phyloP scores from a whole-genome alignment of 2,113 vertebrate genomes.

The Vulpes lagopus region DNA sequence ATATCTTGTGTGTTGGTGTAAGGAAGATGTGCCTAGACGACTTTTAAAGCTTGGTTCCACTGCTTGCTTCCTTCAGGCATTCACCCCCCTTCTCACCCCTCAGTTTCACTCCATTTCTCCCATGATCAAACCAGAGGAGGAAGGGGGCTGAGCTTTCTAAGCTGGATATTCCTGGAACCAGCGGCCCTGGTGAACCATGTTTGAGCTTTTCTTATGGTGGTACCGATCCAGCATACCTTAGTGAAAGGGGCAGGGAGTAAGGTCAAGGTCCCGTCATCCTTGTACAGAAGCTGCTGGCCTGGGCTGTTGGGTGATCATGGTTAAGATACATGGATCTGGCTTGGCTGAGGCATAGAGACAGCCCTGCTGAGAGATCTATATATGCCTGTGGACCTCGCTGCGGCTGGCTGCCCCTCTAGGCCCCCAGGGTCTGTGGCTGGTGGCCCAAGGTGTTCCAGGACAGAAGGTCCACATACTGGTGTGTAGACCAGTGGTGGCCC shows the following conservation, averaged over 20 bases:
- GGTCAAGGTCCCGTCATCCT: slow-evolving; percentile 37
- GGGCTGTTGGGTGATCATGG: not conserved
- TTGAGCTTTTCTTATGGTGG: slow-evolving; percentile 18
- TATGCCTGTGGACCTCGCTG: not conserved
- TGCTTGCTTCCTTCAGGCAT: not conserved
- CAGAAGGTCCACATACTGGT: not conserved
- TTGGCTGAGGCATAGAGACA: slow-evolving; percentile 4
- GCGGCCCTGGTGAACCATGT: not conserved
- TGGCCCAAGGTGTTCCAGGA: not conserved
- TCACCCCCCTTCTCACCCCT: not conserved
- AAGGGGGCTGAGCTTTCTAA: not conserved
- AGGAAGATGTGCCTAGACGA: not conserved
- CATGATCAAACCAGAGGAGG: not conserved
- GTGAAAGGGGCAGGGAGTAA: not conserved
- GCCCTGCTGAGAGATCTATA: not conserved
- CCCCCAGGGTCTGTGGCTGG: not conserved
- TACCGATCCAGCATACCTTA: not conserved
- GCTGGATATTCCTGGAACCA: not conserved
- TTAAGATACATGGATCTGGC: not conserved
- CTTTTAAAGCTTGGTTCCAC: not conserved
- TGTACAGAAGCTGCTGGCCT: not conserved
- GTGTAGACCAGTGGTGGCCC: not conserved
- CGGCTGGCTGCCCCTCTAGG: not conserved
- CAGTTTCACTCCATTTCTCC: not conserved
- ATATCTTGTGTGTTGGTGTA: not conserved